A percentile compares a stretch with the other conserved stretches of the same genome.
phyloP scores from a whole-genome alignment of 2,888 invertebrate species.

The Eurytoma californica region DNA sequence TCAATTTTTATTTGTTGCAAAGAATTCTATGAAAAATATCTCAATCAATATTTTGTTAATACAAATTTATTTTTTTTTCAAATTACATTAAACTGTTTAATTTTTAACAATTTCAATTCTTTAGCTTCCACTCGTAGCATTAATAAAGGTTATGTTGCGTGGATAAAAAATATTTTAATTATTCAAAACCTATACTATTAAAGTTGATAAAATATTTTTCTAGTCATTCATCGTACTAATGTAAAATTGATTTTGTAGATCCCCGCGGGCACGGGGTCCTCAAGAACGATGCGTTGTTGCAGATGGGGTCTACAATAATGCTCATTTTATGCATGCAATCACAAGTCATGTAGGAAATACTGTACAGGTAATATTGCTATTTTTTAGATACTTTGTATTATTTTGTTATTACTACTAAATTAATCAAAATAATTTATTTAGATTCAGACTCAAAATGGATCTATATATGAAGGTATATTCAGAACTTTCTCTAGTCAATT shows the following conservation, averaged over 20 bases:
- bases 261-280: conserved; percentile 79
- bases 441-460: conserved; percentile 89
- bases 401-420: background rate
- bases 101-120: no score
- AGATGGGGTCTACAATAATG: conserved; percentile 93
- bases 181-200: no score
- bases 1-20: no score
- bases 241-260: conserved; percentile 74
- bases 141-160: no score
- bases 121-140: no score
- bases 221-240: background rate
- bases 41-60: no score
- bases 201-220: no score
- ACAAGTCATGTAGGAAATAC: conserved; percentile 90
- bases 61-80: no score
- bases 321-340: conserved; percentile 92
- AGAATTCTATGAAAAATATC: no score
- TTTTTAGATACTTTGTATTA: background rate
- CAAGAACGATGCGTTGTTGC: conserved; percentile 80
- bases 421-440: conserved; percentile 57
- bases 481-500: conserved; percentile 92
- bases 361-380: conserved; percentile 78
- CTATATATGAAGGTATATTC: conserved; percentile 92
- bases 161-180: no score
- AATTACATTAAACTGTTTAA: no score